Evolutionary conservation across 2,113 vertebrate genomes (phyloP).

Genomic region (Colossoma macropomum): DNA sequence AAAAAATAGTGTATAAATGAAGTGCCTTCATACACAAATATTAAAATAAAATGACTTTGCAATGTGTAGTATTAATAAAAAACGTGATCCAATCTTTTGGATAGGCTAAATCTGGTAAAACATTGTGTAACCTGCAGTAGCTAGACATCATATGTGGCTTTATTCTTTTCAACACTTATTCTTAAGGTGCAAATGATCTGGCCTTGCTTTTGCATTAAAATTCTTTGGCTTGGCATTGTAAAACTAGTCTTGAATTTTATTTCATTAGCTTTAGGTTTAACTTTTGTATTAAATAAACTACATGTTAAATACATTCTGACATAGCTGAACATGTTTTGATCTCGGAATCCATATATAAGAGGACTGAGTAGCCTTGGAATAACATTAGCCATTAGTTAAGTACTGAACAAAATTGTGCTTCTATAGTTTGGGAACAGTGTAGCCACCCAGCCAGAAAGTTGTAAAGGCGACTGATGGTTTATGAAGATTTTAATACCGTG

Average conservation of each 20-base stretch:
- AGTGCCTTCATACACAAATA: too few relatives aligned
- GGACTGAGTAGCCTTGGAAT: slow-evolving; percentile 66
- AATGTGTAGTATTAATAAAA: neutral
- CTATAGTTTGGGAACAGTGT: neutral
- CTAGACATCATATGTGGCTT: too few relatives aligned
- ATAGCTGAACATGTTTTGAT: too few relatives aligned
- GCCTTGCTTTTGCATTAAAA: neutral
- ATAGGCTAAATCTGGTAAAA: neutral
- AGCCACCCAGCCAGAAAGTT: too few relatives aligned
- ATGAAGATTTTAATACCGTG: too few relatives aligned
- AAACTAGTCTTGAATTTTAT: neutral
- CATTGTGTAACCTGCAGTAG: too few relatives aligned
- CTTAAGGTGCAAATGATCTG: neutral
- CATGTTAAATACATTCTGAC: too few relatives aligned
- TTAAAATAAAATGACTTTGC: too few relatives aligned
- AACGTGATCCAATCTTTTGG: neutral
- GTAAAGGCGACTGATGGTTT: too few relatives aligned
- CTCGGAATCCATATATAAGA: too few relatives aligned
- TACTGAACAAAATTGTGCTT: slow-evolving; percentile 40
- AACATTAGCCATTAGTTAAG: slow-evolving; percentile 53
- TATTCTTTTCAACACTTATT: neutral
- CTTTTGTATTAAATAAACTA: neutral
- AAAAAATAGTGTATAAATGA: too few relatives aligned
- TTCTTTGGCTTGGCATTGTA: neutral
- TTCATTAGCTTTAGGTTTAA: neutral